A percentile compares a stretch with the other conserved stretches of the same genome.
phyloP scores from a whole-genome alignment of 2,113 vertebrate species.

The Dendropsophus ebraccatus region DNA sequence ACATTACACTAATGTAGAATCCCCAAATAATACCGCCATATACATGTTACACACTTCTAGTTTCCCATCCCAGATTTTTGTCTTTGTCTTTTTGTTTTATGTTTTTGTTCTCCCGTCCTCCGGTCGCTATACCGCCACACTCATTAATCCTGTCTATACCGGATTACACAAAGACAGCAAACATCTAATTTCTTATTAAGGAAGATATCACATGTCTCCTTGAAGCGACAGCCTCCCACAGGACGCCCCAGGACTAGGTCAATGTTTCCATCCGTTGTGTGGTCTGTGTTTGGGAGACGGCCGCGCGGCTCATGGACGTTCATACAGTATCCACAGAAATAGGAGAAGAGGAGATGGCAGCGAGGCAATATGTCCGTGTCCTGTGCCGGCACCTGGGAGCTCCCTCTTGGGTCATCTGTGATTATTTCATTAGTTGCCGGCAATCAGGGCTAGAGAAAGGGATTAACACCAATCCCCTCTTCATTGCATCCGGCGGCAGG shows the following conservation, averaged over 20 bases:
- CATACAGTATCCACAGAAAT: constrained; percentile 62
- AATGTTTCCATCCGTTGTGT: background rate
- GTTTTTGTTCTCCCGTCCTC: background rate
- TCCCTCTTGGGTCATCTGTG: constrained; percentile 14
- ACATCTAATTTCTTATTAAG: background rate
- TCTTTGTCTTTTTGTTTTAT: too few species aligned
- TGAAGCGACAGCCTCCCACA: background rate
- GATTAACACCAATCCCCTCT: constrained; percentile 64
- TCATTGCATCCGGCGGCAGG: constrained; percentile 67
- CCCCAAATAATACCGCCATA: background rate
- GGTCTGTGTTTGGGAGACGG: constrained; percentile 51
- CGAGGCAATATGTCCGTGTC: constrained; percentile 63
- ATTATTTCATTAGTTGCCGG: constrained; percentile 58
- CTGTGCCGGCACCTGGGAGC: constrained; percentile 63
- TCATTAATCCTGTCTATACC: background rate
- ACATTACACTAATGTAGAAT: background rate
- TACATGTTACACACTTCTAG: background rate
- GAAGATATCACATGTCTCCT: background rate
- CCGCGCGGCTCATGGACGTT: constrained; percentile 60
- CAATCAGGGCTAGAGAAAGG: constrained; percentile 61
- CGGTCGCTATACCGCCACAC: too few species aligned
- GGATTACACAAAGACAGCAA: too few species aligned
- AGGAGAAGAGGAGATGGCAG: constrained; percentile 57
- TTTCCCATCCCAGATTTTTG: too few species aligned
- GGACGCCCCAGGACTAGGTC: background rate